A percentile compares a stretch with the other conserved stretches of the same genome.
These are phyloP conservation scores for Stenolophus ochropezus DNA, from an alignment of 2,888 invertebrate species.

Conservation along the genomic window DNA sequence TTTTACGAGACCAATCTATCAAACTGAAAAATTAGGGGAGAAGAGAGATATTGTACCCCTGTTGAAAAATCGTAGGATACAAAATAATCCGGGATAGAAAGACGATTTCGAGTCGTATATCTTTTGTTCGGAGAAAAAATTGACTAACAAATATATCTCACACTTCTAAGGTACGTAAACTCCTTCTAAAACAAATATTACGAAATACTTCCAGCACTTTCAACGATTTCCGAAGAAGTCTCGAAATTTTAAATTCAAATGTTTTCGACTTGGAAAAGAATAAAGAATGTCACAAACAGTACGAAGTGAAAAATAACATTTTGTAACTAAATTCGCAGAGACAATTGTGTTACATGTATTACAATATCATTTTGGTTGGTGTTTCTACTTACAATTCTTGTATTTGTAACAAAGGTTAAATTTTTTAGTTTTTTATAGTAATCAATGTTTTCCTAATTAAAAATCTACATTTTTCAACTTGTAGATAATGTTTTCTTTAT, in stretches of 20 bases:
- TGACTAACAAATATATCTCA: conserved; percentile 27
- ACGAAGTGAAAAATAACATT: conserved; percentile 22
- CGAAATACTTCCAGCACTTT: conserved; percentile 21
- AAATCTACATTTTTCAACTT: no score
- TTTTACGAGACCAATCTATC: no score
- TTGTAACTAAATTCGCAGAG: conserved; percentile 6
- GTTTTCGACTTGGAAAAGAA: conserved; percentile 14
- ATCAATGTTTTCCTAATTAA: no score
- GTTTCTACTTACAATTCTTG: no score
- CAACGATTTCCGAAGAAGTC: neutral
- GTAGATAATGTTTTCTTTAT: no score
- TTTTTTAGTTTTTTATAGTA: no score
- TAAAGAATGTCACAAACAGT: conserved; percentile 16
- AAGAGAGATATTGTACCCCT: no score
- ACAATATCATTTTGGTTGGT: no score
- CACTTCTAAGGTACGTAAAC: neutral
- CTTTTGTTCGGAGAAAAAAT: neutral
- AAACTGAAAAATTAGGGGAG: no score
- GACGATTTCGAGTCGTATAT: neutral
- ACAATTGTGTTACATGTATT: neutral
- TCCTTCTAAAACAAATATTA: conserved; percentile 28
- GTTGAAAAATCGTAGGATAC: no score
- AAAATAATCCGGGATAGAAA: neutral
- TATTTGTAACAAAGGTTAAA: no score
- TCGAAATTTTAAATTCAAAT: conserved; percentile 27